phyloP scores from a whole-genome alignment of 1,140 invertebrate species.

The Trichonephila clavipes region DNA sequence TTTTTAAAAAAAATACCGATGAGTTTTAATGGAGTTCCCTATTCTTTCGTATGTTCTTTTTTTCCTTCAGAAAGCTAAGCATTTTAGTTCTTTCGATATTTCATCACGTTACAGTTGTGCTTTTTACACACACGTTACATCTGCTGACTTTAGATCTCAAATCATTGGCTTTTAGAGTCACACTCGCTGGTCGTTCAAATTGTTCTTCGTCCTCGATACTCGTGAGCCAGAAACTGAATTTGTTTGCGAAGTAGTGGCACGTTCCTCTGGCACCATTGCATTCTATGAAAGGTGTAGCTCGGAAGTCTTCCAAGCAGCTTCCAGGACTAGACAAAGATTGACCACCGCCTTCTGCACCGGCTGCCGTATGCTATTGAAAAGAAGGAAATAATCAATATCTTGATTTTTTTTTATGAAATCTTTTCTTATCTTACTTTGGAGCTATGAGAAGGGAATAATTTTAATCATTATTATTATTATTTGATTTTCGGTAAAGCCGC shows the following conservation, averaged over 20 bases:
- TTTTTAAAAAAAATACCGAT: too few relatives aligned
- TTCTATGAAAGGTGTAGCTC: constrained; percentile 93
- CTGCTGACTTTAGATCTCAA: constrained; percentile 92
- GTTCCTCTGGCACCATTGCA: constrained; percentile 94
- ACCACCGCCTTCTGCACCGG: constrained; percentile 92
- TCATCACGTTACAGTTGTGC: constrained; percentile 63
- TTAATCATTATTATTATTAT: too few relatives aligned
- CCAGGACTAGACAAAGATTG: constrained; percentile 94
- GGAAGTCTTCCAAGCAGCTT: constrained; percentile 95
- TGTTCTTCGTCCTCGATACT: constrained; percentile 88
- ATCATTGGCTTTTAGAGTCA: constrained; percentile 96
- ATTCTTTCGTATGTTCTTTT: neutral
- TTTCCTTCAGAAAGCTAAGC: neutral
- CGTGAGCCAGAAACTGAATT: constrained; percentile 98
- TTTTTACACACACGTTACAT: constrained; percentile 94
- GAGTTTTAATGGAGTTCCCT: too few relatives aligned
- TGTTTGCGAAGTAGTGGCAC: constrained; percentile 98
- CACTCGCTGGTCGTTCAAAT: constrained; percentile 90
- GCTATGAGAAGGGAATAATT: too few relatives aligned
- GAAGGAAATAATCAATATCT: neutral
- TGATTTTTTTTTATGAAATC: too few relatives aligned
- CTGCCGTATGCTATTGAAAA: constrained; percentile 89
- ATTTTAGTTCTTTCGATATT: neutral
- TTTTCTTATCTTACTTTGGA: too few relatives aligned
- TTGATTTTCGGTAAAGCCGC: too few relatives aligned